Conservation (phyloP, 2,113 vertebrate species). For the Caracal caracal region DNA sequence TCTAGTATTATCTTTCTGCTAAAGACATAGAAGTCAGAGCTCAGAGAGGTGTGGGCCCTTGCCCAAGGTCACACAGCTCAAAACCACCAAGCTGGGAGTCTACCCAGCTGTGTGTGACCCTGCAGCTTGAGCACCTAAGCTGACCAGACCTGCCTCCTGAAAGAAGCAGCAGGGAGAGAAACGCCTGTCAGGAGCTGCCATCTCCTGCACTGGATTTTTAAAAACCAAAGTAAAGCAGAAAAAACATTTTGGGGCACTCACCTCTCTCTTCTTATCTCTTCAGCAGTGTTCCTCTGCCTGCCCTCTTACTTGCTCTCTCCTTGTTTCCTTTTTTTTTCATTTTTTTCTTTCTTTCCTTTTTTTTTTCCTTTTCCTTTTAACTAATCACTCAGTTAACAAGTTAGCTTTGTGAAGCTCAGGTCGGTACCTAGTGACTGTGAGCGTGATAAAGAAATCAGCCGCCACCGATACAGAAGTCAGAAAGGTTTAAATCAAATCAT, state of each 20-base stretch:
- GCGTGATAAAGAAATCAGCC: slow-evolving; percentile 73
- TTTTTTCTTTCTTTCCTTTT: neutral
- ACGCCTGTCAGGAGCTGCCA: fast-evolving
- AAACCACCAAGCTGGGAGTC: neutral
- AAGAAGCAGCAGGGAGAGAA: neutral
- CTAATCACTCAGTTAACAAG: slow-evolving; percentile 61
- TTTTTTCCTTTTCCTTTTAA: neutral
- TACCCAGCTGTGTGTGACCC: fast-evolving
- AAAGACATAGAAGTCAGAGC: neutral
- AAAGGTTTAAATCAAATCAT: slow-evolving; percentile 88
- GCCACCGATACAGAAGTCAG: slow-evolving; percentile 71
- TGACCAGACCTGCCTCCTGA: neutral
- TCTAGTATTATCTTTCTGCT: neutral
- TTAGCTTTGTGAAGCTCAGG: slow-evolving; percentile 34
- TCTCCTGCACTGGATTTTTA: neutral
- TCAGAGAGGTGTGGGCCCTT: slow-evolving; percentile 37
- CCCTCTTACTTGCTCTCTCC: neutral
- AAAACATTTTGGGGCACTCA: neutral
- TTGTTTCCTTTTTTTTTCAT: neutral
- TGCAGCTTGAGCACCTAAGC: neutral
- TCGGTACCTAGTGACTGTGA: slow-evolving; percentile 13
- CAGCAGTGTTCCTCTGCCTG: neutral
- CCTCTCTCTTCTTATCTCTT: slow-evolving; percentile 2
- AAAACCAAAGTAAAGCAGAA: neutral
- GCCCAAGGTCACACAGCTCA: neutral